Percentiles rank a stretch among this genome's conserved stretches.
Conservation (phyloP, 2,888 invertebrate genomes). For the Agrypnus murinus region DNA sequence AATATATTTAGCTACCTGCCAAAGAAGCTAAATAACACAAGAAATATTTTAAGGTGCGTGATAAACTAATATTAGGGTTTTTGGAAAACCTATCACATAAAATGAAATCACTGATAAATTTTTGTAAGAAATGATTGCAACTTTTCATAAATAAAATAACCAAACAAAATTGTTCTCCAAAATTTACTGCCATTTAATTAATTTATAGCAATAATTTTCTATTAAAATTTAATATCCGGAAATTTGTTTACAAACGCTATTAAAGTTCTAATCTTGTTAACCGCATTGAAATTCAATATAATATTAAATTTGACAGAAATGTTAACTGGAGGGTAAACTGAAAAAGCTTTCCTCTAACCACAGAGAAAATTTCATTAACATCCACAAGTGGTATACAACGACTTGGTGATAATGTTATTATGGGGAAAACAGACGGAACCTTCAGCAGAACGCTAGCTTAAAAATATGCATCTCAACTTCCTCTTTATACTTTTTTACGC, state of each 20-base stretch:
- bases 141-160: not conserved
- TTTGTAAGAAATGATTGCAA: not conserved
- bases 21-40: not conserved
- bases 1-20: not conserved
- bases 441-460: not conserved
- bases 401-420: conserved; percentile 17
- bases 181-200: not conserved
- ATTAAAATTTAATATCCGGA: not conserved
- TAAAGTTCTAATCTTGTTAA: conserved; percentile 14
- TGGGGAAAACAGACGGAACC: conserved; percentile 1
- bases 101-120: not conserved
- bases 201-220: not conserved
- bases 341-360: conserved; percentile 25
- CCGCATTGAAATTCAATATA: conserved; percentile 8
- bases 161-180: not conserved
- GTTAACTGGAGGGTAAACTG: conserved; percentile 26
- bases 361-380: conserved; percentile 27
- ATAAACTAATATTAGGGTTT: not conserved
- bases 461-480: not conserved
- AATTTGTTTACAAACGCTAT: not conserved
- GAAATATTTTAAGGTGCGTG: conserved; percentile 2
- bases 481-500: not conserved
- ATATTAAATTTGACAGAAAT: conserved; percentile 26
- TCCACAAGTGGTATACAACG: conserved; percentile 25
- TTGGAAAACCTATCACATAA: not conserved